Evolutionary conservation across 2,888 invertebrate genomes (phyloP).

Genomic region (Drosophila testacea): DNA sequence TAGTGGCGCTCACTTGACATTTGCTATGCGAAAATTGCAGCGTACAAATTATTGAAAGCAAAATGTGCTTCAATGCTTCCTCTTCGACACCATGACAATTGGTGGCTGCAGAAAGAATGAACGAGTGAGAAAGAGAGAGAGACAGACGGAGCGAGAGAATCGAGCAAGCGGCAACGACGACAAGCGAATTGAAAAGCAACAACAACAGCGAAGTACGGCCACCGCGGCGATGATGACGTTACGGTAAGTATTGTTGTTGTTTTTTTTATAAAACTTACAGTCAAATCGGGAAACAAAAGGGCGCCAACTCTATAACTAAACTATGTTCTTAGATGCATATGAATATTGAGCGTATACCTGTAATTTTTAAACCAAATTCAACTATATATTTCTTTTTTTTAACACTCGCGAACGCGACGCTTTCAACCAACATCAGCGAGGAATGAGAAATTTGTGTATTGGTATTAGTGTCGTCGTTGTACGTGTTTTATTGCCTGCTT

Average conservation of each 20-base stretch:
- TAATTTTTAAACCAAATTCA: slow-evolving; percentile 13
- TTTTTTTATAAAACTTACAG: slow-evolving; percentile 19
- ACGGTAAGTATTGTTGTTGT: slow-evolving; percentile 41
- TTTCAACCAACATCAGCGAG: slow-evolving; percentile 37
- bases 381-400: slow-evolving; percentile 4
- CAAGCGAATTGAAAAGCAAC: slow-evolving; percentile 78
- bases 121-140: slow-evolving; percentile 48
- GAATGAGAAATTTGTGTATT: slow-evolving; percentile 59
- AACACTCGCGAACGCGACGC: slow-evolving; percentile 48
- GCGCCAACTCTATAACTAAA: slow-evolving; percentile 34
- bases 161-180: slow-evolving; percentile 40
- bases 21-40: slow-evolving; percentile 43
- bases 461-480: slow-evolving; percentile 56
- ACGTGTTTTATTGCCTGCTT: slow-evolving; percentile 67
- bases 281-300: slow-evolving; percentile 17
- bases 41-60: slow-evolving; percentile 47
- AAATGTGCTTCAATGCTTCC: slow-evolving; percentile 77
- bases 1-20: slow-evolving; percentile 33
- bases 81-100: slow-evolving; percentile 72
- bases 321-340: slow-evolving; percentile 6
- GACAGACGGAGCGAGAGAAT: slow-evolving; percentile 19
- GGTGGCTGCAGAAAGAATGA: slow-evolving; percentile 78
- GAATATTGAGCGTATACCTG: slow-evolving; percentile 20
- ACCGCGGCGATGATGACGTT: slow-evolving; percentile 60
- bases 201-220: slow-evolving; percentile 68